These are phyloP conservation scores for Paracanthobrama guichenoti DNA, from an alignment of 2,113 vertebrate species.

Conservation along the genomic window DNA sequence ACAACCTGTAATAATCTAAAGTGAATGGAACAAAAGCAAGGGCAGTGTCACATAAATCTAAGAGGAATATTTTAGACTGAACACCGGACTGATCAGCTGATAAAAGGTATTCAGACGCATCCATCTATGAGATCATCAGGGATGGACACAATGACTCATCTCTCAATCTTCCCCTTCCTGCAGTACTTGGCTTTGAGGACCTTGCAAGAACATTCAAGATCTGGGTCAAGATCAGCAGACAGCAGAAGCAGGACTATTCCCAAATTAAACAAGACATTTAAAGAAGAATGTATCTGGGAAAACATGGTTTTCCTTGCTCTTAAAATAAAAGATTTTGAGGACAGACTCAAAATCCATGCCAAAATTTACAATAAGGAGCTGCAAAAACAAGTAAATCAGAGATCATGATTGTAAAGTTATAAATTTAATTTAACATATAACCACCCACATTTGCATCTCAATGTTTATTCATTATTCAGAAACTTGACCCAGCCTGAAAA, in stretches of 20 bases:
- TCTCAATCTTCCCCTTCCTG: not conserved
- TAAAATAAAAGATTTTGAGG: not conserved
- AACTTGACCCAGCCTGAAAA: not conserved
- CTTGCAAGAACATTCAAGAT: not conserved
- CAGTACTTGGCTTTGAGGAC: not conserved
- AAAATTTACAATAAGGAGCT: not conserved
- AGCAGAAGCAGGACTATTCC: not conserved
- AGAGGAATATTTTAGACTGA: not conserved
- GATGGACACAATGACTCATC: constrained; percentile 16
- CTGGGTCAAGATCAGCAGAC: not conserved
- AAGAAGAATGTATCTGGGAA: not conserved
- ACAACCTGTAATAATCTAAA: not conserved
- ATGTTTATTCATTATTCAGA: constrained; percentile 2
- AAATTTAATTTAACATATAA: not conserved
- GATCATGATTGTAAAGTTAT: not conserved
- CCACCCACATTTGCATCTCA: not conserved
- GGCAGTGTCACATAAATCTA: not conserved
- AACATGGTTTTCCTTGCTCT: not conserved
- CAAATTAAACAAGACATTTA: not conserved
- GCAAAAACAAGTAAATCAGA: not conserved
- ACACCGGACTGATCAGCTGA: constrained; percentile 2
- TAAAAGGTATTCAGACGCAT: constrained; percentile 8
- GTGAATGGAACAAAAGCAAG: not conserved
- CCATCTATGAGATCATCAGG: not conserved
- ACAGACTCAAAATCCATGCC: not conserved